Percentiles rank a stretch among this genome's conserved stretches.
Conservation (phyloP, 2,797 vertebrate species). For the Melanotaenia pygmaea region DNA sequence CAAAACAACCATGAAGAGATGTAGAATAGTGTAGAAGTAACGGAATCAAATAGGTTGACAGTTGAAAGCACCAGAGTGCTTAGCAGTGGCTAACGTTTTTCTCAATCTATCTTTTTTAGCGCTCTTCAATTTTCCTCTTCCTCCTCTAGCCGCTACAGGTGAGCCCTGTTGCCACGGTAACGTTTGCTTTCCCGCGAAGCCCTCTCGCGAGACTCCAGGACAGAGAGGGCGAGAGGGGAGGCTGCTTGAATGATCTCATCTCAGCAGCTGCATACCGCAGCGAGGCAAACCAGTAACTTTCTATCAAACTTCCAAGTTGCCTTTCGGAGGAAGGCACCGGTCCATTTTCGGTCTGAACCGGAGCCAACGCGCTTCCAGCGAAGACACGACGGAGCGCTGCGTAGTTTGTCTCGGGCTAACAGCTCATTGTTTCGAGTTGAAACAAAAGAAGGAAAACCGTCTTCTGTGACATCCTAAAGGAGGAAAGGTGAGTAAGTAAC, state of each 20-base stretch:
- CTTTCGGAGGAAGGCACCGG: constrained; percentile 37
- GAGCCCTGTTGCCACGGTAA: constrained; percentile 79
- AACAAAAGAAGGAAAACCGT: constrained; percentile 62
- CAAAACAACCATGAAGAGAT: not conserved
- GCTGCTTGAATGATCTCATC: constrained; percentile 85
- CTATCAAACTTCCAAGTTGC: constrained; percentile 82
- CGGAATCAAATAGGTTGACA: not conserved
- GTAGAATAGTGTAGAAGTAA: not conserved
- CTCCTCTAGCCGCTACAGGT: constrained; percentile 62
- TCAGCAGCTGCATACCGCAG: constrained; percentile 84
- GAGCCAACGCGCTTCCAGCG: constrained; percentile 24
- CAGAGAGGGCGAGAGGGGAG: constrained; percentile 43
- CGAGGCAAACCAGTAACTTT: constrained; percentile 82
- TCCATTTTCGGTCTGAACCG: constrained; percentile 25
- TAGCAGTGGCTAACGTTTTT: not conserved
- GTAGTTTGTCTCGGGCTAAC: constrained; percentile 40
- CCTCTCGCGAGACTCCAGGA: constrained; percentile 82
- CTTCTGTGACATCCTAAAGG: constrained; percentile 62
- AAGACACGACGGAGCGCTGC: constrained; percentile 25
- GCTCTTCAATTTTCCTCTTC: constrained; percentile 11
- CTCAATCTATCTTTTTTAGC: rapidly evolving
- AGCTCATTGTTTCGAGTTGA: constrained; percentile 54
- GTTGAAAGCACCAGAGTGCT: not conserved
- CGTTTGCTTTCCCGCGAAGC: constrained; percentile 63
- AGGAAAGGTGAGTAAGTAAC: constrained; percentile 71